Conservation (phyloP, 2,113 vertebrate genomes). For the Circaetus cinerascens region DNA sequence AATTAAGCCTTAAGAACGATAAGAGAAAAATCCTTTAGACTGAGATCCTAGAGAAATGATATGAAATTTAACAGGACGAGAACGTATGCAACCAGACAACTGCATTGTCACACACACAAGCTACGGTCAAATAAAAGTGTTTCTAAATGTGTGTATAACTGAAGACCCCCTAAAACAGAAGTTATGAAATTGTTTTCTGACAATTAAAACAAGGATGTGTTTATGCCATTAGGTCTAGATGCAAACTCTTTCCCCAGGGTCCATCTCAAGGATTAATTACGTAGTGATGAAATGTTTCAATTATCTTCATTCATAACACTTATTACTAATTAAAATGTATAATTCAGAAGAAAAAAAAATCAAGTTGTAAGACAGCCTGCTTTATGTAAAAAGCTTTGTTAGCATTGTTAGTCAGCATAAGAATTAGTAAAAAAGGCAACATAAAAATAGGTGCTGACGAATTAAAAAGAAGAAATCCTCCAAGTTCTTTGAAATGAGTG, state of each 20-base stretch:
- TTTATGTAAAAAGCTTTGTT: not conserved
- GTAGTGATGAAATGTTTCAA: not conserved
- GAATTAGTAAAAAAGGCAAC: not conserved
- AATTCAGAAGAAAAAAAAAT: not conserved
- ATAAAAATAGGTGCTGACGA: not conserved
- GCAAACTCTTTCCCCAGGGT: not conserved
- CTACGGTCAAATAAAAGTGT: not conserved
- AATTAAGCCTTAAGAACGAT: conserved; percentile 34
- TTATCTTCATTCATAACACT: not conserved
- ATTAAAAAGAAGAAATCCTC: not conserved
- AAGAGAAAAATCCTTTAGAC: conserved; percentile 19
- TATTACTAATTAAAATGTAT: not conserved
- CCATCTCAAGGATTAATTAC: not conserved
- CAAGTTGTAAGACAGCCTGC: not conserved
- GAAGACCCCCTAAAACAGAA: not conserved
- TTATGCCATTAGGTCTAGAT: not conserved
- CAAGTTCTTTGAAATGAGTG: not conserved
- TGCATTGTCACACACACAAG: not conserved
- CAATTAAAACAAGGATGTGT: not conserved
- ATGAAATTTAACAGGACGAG: conserved; percentile 5
- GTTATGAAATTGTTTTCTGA: not conserved
- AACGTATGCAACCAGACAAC: not conserved
- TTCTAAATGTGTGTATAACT: not conserved
- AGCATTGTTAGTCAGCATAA: not conserved
- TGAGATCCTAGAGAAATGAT: conserved; percentile 14